A percentile compares a stretch with the other conserved stretches of the same genome.
Conservation (phyloP, 2,888 invertebrate genomes). For the Synanthedon formicaeformis region DNA sequence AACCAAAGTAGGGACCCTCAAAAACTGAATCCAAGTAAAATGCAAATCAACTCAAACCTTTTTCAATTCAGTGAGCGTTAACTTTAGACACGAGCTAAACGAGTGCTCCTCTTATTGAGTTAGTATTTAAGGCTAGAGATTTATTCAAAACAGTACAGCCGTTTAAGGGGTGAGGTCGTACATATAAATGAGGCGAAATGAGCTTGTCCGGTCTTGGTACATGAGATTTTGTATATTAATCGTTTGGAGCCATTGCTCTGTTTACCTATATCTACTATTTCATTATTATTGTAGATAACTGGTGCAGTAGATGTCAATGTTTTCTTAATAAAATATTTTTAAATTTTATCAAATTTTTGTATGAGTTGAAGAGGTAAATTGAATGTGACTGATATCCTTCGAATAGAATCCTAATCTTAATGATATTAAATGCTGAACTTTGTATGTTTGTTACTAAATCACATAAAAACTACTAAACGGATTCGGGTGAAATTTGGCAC, state of each 20-base stretch:
- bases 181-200: conserved; percentile 39
- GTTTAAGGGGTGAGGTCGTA: conserved; percentile 25
- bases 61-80: conserved; percentile 50
- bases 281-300: conserved; percentile 35
- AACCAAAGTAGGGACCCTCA: conserved; percentile 1
- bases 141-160: conserved; percentile 55
- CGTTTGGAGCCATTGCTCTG: not conserved
- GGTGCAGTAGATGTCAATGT: not conserved
- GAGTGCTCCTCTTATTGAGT: conserved; percentile 45
- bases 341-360: too few species aligned
- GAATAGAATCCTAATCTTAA: too few species aligned
- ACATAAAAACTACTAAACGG: too few species aligned
- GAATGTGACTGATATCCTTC: too few species aligned
- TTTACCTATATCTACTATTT: conserved; percentile 3
- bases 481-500: too few species aligned
- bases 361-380: too few species aligned
- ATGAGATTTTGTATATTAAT: conserved; percentile 34
- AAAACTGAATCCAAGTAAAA: conserved; percentile 12
- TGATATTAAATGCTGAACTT: too few species aligned
- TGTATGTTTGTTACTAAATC: too few species aligned
- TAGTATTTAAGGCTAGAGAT: conserved; percentile 52
- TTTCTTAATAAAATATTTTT: too few species aligned
- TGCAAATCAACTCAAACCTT: conserved; percentile 50
- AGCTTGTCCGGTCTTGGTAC: conserved; percentile 7
- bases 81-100: conserved; percentile 37